These are phyloP conservation scores for Lepetodrilus schrolli DNA, from an alignment of 2,888 invertebrate species.

Conservation along the genomic window DNA sequence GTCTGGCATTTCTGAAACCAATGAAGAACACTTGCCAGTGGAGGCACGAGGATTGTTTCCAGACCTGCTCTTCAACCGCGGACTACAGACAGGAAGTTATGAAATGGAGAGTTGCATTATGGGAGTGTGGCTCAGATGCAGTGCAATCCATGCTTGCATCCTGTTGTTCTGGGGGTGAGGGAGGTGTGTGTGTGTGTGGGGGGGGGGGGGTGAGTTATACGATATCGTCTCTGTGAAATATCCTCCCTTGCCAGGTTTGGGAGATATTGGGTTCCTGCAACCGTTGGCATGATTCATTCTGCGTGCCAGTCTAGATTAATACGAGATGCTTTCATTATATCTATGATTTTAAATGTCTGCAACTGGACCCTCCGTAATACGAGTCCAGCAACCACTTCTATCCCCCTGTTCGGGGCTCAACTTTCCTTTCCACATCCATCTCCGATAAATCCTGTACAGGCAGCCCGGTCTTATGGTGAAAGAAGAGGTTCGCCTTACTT, in stretches of 20 bases:
- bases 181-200: background rate
- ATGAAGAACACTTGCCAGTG: background rate
- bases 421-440: constrained; percentile 24
- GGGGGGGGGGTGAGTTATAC: background rate
- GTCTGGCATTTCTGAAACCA: background rate
- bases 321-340: constrained; percentile 45
- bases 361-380: background rate
- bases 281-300: constrained; percentile 44
- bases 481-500: background rate
- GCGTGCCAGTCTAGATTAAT: constrained; percentile 51
- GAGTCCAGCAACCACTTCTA: constrained; percentile 24
- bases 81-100: constrained; percentile 31
- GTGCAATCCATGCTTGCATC: constrained; percentile 2
- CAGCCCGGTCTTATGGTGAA: constrained; percentile 16
- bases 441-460: constrained; percentile 27
- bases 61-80: constrained; percentile 1
- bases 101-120: constrained; percentile 27
- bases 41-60: background rate
- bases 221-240: constrained; percentile 22
- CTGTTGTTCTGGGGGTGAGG: background rate
- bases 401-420: background rate
- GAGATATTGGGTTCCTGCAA: constrained; percentile 43
- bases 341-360: constrained; percentile 32
- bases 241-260: constrained; percentile 26
- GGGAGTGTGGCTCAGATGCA: constrained; percentile 16